A percentile compares a stretch with the other conserved stretches of the same genome.
Conservation (phyloP, 64 coral and sea anemone genomes). For the Stylophora pistillata region DNA sequence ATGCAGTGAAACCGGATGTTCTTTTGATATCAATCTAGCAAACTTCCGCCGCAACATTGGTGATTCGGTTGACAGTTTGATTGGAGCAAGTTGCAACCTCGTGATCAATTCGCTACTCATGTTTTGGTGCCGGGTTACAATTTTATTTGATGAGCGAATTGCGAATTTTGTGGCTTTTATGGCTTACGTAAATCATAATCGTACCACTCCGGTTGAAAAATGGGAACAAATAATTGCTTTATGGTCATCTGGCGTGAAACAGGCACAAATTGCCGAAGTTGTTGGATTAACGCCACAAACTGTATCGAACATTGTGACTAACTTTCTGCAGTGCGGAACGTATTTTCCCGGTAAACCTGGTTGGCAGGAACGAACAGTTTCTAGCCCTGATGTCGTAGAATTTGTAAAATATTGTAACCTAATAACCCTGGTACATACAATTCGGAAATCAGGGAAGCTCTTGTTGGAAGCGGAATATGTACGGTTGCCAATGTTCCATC, state of each 20-base stretch:
- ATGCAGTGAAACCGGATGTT: no score
- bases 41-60: no score
- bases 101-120: no score
- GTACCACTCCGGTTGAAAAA: conserved; percentile 31
- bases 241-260: conserved; percentile 39
- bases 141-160: no score
- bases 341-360: conserved; percentile 32
- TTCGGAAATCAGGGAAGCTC: conserved; percentile 24
- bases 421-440: conserved; percentile 37
- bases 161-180: no score
- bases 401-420: conserved; percentile 52
- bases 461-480: conserved; percentile 50
- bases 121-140: no score
- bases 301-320: conserved; percentile 43
- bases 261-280: conserved; percentile 28
- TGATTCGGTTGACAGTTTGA: no score
- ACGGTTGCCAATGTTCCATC: conserved; percentile 37
- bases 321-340: conserved; percentile 7
- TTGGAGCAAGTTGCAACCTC: no score
- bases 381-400: conserved; percentile 49
- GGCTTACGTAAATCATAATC: conserved; percentile 31
- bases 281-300: conserved; percentile 46
- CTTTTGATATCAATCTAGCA: no score
- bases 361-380: conserved; percentile 56
- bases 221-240: conserved; percentile 43